These are phyloP conservation scores for Rhabdornis inornatus DNA, from an alignment of 2,113 vertebrate genomes.

Conservation along the genomic window DNA sequence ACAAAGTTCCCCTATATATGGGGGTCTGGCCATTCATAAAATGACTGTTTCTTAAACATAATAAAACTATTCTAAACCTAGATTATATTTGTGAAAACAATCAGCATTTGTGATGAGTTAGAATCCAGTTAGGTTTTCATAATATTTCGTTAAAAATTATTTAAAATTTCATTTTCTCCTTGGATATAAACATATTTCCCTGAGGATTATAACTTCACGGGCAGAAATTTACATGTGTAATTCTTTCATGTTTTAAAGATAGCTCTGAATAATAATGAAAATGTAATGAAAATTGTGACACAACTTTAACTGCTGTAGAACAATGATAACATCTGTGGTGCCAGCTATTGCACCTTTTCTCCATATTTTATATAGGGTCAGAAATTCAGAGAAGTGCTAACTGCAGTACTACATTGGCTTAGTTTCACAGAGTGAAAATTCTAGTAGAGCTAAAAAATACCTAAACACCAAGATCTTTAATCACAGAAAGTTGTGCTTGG, in stretches of 20 bases:
- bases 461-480: background rate
- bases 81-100: background rate
- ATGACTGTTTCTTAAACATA: background rate
- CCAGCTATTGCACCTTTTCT: background rate
- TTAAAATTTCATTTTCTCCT: background rate
- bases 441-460: background rate
- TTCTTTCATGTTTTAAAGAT: background rate
- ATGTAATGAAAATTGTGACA: background rate
- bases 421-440: background rate
- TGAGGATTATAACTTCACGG: background rate
- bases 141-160: background rate
- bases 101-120: background rate
- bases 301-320: background rate
- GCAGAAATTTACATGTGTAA: background rate
- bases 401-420: background rate
- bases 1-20: background rate
- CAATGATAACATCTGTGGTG: background rate
- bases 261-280: background rate
- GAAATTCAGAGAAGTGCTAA: background rate
- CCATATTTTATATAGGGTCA: background rate
- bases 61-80: background rate
- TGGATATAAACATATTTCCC: background rate
- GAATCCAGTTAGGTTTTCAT: background rate
- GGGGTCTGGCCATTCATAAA: background rate
- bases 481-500: background rate